phyloP scores from a whole-genome alignment of 2,113 vertebrate species.

The Podocnemis expansa region DNA sequence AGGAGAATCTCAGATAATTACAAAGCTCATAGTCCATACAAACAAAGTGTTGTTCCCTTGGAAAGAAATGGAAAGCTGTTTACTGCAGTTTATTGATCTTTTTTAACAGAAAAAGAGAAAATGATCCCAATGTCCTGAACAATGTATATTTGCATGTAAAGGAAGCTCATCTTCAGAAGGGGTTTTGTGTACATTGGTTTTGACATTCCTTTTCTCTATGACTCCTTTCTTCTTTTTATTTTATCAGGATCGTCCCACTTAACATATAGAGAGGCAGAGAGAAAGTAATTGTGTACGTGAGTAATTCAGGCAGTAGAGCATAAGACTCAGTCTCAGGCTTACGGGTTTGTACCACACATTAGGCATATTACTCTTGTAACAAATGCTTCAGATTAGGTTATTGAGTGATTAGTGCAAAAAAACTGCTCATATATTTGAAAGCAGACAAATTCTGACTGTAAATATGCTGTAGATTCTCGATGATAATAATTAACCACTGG shows the following conservation, averaged over 20 bases:
- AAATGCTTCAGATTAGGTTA: neutral
- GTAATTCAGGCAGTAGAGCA: neutral
- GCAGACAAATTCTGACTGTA: neutral
- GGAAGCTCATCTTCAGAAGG: neutral
- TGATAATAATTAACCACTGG: neutral
- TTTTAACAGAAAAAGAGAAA: fast-evolving
- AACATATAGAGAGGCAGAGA: neutral
- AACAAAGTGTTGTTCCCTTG: neutral
- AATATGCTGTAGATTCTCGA: neutral
- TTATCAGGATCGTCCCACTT: neutral
- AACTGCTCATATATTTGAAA: neutral
- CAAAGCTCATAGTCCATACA: neutral
- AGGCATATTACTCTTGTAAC: neutral
- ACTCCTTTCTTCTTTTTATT: neutral
- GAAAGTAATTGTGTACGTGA: neutral
- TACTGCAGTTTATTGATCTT: neutral
- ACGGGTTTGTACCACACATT: neutral
- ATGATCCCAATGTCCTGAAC: neutral
- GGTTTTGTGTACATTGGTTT: neutral
- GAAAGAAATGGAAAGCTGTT: neutral
- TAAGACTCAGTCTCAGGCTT: neutral
- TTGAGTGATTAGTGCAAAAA: neutral
- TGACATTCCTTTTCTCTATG: neutral
- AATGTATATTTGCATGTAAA: neutral
- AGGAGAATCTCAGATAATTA: neutral